Evolutionary conservation across 2,888 invertebrate species (phyloP).

Genomic region (Merodon equestris): DNA sequence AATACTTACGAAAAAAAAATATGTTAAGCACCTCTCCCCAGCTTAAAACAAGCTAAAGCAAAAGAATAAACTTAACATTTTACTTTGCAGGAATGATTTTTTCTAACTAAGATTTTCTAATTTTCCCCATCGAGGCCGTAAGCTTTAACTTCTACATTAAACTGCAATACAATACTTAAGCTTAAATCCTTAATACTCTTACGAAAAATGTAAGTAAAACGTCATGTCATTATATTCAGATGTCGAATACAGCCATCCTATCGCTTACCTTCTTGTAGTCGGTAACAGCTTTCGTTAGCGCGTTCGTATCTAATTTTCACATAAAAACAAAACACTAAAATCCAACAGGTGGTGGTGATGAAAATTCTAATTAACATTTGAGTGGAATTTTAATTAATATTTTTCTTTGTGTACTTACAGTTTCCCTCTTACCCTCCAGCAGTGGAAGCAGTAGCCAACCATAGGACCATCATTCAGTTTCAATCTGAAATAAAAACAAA

Average conservation of each 20-base stretch:
- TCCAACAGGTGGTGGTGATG: neutral
- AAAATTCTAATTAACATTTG: neutral
- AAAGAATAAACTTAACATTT: slow-evolving; percentile 9
- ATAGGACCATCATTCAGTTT: slow-evolving; percentile 41
- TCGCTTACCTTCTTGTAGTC: neutral
- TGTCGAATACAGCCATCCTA: neutral
- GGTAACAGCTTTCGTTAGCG: neutral
- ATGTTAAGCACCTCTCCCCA: too few relatives aligned
- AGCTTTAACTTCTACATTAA: slow-evolving; percentile 10
- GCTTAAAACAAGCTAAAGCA: slow-evolving; percentile 7
- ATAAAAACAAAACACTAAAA: neutral
- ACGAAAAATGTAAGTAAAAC: slow-evolving; percentile 6
- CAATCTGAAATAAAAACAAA: slow-evolving; percentile 41
- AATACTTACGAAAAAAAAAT: too few relatives aligned
- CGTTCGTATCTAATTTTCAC: neutral
- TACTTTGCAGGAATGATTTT: slow-evolving; percentile 35
- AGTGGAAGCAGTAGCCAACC: slow-evolving; percentile 70
- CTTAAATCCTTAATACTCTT: neutral
- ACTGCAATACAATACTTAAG: slow-evolving; percentile 1
- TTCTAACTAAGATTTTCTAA: slow-evolving; percentile 23
- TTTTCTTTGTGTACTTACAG: slow-evolving; percentile 70
- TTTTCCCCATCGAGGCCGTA: slow-evolving; percentile 17
- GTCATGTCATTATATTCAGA: neutral
- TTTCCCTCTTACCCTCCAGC: slow-evolving; percentile 74
- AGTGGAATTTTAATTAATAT: neutral